phyloP scores from a whole-genome alignment of 2,888 invertebrate genomes.

The Gasteruption jaculator region DNA sequence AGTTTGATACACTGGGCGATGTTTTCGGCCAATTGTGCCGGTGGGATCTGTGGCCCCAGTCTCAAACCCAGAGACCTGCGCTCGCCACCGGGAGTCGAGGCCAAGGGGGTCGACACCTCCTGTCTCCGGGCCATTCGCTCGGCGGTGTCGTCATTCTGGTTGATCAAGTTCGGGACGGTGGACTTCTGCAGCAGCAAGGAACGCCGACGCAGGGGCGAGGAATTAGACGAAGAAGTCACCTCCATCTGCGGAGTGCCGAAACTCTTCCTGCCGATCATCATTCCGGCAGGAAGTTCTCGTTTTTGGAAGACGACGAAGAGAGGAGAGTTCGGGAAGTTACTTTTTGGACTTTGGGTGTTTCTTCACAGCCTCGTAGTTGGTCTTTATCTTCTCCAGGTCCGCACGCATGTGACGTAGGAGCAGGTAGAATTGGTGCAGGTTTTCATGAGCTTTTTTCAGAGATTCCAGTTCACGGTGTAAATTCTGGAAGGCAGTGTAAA shows the following conservation, averaged over 20 bases:
- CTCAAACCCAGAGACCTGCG: constrained; percentile 33
- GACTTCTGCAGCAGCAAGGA: constrained; percentile 11
- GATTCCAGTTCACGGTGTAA: constrained; percentile 19
- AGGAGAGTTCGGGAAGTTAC: too few species aligned
- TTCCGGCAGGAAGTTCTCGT: too few species aligned
- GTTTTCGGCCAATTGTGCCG: constrained; percentile 33
- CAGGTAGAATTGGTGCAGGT: constrained; percentile 26
- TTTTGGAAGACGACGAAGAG: too few species aligned
- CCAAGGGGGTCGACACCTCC: constrained; percentile 11
- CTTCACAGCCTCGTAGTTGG: constrained; percentile 19
- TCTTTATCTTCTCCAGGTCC: constrained; percentile 29
- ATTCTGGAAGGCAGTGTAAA: too few species aligned
- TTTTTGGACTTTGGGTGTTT: too few species aligned
- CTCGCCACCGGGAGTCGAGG: constrained; percentile 11
- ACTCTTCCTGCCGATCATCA: too few species aligned
- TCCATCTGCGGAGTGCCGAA: too few species aligned
- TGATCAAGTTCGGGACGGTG: background rate
- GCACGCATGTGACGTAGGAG: constrained; percentile 25
- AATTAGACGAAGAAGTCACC: too few species aligned
- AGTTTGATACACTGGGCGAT: constrained; percentile 41
- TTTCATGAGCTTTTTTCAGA: constrained; percentile 22
- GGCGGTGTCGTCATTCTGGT: constrained; percentile 40
- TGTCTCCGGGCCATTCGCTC: constrained; percentile 32
- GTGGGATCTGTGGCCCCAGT: constrained; percentile 28
- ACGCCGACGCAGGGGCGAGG: constrained; percentile 23